Base-by-base conservation (phyloP, 2,888 invertebrate species). In the Synanthedon vespiformis region DNA sequence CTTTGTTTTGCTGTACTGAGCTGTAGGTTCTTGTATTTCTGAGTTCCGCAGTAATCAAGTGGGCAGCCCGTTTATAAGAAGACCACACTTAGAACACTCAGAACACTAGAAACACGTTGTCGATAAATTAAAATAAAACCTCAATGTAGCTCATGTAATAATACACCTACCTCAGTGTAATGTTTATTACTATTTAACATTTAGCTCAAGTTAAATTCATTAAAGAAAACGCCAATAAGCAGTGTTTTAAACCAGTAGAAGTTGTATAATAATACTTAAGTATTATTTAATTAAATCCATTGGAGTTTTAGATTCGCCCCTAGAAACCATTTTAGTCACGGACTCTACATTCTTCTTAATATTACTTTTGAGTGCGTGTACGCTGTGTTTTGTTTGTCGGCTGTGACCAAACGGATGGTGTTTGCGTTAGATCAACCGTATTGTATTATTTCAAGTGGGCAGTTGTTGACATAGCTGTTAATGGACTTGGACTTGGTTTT, bases 351-450 rank as follows among this genome's bases (percentile, higher is more conserved):
- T 56, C 55, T 57, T 55, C 63, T 63, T 58, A 64, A 67, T 40
- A 52, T 47, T 65, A 70, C 56, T 64, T 57, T 69, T 68, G 70
- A 77, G 79, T 73, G 68, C 66, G 59, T 78, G 78, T 77, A 62
- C 59, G 51, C 53, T 55, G 51, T 72, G 70, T 71, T 72, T 67
- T 75, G 68, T 75, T 73, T 74, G 74, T 65, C 67, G 68, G 65
- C 68, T 71, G 66, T 62, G 63, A 62, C 67, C 62, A 64, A 71
- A 67, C 68, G 59, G 66, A 67, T 62, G 66, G 62, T 74, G 70
- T 77, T 77, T 77, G 72, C 56, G 53, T 58, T 64, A 61, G 60
- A 64, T 58, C 54, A 53, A 55, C 41, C 49, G 52, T 51, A 54
- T 56, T 59, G 58, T 64, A 61, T 67, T 67, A 57, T 64, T 61